Evolutionary conservation across 2,888 invertebrate genomes (phyloP).

Genomic region (Eristalis intricaria): DNA sequence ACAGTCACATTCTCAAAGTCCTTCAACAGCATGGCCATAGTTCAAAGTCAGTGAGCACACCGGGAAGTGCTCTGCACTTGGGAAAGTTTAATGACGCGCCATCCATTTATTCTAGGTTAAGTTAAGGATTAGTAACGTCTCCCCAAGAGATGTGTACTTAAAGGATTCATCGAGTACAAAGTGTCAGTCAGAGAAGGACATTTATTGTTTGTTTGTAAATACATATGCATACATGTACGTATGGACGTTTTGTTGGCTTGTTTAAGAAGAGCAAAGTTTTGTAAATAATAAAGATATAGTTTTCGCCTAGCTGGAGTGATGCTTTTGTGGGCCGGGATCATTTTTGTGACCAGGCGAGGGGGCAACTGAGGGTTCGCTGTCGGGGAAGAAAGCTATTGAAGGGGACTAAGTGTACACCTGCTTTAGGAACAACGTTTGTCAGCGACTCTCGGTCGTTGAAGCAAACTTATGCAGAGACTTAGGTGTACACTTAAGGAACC

Average conservation of each 20-base stretch:
- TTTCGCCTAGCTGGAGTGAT: not conserved
- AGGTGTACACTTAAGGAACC: too few relatives aligned
- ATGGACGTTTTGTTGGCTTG: slow-evolving; percentile 4
- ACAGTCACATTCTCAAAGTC: not conserved
- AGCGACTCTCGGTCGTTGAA: too few relatives aligned
- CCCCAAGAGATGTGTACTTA: not conserved
- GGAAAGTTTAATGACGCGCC: not conserved
- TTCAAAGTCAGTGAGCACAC: slow-evolving; percentile 6
- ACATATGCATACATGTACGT: not conserved
- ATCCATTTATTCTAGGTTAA: not conserved
- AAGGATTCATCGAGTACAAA: slow-evolving; percentile 3
- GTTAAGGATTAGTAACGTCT: not conserved
- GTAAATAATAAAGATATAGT: slow-evolving; percentile 29
- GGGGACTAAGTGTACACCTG: too few relatives aligned
- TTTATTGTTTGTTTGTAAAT: not conserved
- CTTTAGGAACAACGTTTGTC: too few relatives aligned
- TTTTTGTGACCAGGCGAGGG: too few relatives aligned
- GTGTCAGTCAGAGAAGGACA: slow-evolving; percentile 19
- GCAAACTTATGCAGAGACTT: too few relatives aligned
- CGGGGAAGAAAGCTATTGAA: too few relatives aligned
- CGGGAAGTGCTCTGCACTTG: not conserved
- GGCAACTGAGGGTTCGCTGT: too few relatives aligned
- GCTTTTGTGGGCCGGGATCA: not conserved
- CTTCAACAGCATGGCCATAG: slow-evolving; percentile 21
- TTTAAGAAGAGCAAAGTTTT: slow-evolving; percentile 28